Base-by-base conservation (phyloP, 2,797 vertebrate genomes). In the Sebastes oblongus region DNA sequence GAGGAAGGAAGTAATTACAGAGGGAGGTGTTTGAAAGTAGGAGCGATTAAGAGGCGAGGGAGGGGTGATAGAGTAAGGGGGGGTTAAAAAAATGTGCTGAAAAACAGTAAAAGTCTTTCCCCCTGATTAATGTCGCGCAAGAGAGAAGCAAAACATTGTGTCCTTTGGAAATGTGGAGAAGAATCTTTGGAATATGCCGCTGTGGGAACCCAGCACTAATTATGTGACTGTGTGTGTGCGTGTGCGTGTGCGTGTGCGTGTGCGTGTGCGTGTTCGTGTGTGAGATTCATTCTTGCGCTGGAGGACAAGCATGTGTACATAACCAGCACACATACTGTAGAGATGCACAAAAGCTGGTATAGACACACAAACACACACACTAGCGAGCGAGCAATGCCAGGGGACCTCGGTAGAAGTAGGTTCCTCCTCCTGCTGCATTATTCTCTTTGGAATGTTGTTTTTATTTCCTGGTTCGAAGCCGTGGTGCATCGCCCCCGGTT, bases 401-500 rank as follows among this genome's bases (percentile, higher is more conserved):
- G 92, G 88, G 93, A 93, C 84, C 84, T 84, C 22, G 24, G 79
- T 71, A 81, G 91, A 92, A 91, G 66, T 83, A 72, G 88, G 91
- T 88, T 88, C 93, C 90, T 91, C 91, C 93, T 92, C 87, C 92
- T 94, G 91, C 89, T 92, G 90, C 91, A 93, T 93, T 93, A 93
- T 94, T 94, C 93, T 93, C 92, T 93, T 92, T 93, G 91, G 92
- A 93, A 89, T 88, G 86, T 91, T 89, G 91, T 91, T 92, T 92
- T 94, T 92, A 93, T 93, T 94, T 93, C 88, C 91, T 92, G 85
- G 87, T 93, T 92, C 58, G 54, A 90, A 86, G 85, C 82, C 39
- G 78, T 8, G 42, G 72, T n/a, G 82, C 88, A 72, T 91, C 50
- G 64, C 90, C 91, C 70, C 67, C 30, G 71, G 90, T 90, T 88